Evolutionary conservation across 2,888 invertebrate genomes (phyloP), one percentile per base, ranked within the genome.

Genomic region (Drosophila austrosaltans): DNA sequence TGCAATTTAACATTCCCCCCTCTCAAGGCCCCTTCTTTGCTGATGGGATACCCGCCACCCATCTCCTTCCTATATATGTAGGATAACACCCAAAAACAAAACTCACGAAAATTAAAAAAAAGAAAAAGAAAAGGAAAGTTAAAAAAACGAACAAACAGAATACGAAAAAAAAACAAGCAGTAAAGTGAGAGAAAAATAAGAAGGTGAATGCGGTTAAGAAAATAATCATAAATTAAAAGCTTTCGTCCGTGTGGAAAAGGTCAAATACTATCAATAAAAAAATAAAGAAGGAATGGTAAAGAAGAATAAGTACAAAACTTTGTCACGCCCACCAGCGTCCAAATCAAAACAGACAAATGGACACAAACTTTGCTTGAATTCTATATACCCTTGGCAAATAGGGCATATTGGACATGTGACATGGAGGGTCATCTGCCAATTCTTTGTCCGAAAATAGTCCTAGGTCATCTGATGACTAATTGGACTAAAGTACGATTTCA

Each of bases 211-310:
- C 82, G 82, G 87, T 79, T 85, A 70, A 75, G 66, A 72, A 79
- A 79, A 78, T 68, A 72, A 82, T 76, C 83, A 85, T 87, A 85
- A 83, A 87, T 85, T 82, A 83, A 83, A 83, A 82, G 75, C 74
- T 56, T 63, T 63, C 66, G 66, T 61, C 59, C 58, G 68, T 69
- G 69, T 60, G 70, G 70, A 78, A 88, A 80, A 88, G 83, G 83
- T 86, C 83, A 83, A 86, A 81, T 82, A 74, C 78, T 87, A 87
- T 75, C 75, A 75, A 75, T 75, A 75, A 66, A 42, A 66, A 58
- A 60, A 44, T 8, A 25, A 68, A 70, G 65, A 63, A 48, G 53
- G 22, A 53, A 75, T 63, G 30, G 63, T 66, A 58, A 25, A 32
- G 48, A 44, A 8, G 20, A 68, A 70, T 68, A 63, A 48, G 57